phyloP scores from a whole-genome alignment of 1,140 invertebrate genomes.

The Nasonia longicornis region DNA sequence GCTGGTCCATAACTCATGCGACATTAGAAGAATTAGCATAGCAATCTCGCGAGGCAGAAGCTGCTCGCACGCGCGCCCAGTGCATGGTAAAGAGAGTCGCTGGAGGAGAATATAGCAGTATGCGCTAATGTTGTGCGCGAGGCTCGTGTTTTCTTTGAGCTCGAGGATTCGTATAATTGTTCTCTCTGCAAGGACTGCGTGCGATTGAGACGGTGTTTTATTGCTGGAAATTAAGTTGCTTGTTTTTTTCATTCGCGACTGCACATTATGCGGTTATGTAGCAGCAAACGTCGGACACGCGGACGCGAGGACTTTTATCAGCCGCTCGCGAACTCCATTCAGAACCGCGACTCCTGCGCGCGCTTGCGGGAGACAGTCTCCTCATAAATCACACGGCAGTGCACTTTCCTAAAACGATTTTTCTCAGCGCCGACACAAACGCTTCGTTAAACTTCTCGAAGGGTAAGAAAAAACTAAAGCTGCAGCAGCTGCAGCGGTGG shows the following conservation, averaged over 20 bases:
- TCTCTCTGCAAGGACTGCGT: background rate
- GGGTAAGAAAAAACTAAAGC: background rate
- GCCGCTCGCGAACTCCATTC: background rate
- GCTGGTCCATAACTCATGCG: conserved; percentile 56
- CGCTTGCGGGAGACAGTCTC: background rate
- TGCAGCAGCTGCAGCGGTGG: no score
- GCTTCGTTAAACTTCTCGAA: background rate
- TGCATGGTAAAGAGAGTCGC: background rate
- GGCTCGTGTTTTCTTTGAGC: background rate
- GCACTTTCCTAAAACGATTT: conserved; percentile 1
- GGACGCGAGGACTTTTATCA: background rate
- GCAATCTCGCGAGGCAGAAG: conserved; percentile 48
- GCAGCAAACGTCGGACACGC: background rate
- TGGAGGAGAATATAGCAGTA: background rate
- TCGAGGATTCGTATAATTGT: background rate
- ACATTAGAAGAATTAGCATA: conserved; percentile 64
- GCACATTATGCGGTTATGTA: background rate
- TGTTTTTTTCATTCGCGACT: background rate
- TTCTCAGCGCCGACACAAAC: background rate
- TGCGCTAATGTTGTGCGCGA: background rate
- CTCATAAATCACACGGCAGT: background rate
- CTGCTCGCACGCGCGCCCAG: background rate
- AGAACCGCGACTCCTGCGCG: background rate
- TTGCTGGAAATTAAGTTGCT: background rate
- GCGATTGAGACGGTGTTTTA: background rate